Conservation (phyloP, 1,140 invertebrate genomes). For the Caenorhabditis briggsae region DNA sequence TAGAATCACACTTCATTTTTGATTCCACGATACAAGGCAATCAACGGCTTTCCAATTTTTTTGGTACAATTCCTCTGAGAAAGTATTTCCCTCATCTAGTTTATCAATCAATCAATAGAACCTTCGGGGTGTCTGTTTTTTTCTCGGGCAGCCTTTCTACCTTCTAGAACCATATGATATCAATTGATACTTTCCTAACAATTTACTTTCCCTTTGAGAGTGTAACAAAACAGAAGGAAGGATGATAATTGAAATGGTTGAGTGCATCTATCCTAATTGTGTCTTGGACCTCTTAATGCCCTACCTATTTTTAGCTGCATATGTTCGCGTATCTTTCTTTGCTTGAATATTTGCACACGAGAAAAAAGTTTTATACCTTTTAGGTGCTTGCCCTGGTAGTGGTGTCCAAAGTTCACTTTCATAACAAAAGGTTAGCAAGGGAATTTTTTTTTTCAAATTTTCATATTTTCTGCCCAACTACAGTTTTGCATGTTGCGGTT, state of each 20-base stretch:
- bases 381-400: not conserved
- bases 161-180: constrained; percentile 41
- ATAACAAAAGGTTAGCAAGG: constrained; percentile 14
- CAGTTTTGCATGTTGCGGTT: not conserved
- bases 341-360: not conserved
- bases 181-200: constrained; percentile 14
- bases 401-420: constrained; percentile 27
- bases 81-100: not conserved
- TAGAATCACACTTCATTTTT: constrained; percentile 50
- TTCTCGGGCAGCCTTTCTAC: not conserved
- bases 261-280: not conserved
- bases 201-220: constrained; percentile 28
- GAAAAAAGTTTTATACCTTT: not conserved
- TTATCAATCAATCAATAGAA: not conserved
- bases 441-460: not conserved
- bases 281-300: not conserved
- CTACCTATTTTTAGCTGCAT: too few relatives aligned
- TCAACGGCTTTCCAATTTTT: not conserved
- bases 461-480: not conserved
- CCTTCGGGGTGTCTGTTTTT: not conserved
- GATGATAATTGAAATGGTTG: not conserved
- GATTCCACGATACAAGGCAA: constrained; percentile 41
- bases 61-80: not conserved
- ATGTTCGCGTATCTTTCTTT: not conserved
- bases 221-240: not conserved